These are phyloP conservation scores for Plusia festucae DNA, from an alignment of 2,888 invertebrate species.

Conservation along the genomic window DNA sequence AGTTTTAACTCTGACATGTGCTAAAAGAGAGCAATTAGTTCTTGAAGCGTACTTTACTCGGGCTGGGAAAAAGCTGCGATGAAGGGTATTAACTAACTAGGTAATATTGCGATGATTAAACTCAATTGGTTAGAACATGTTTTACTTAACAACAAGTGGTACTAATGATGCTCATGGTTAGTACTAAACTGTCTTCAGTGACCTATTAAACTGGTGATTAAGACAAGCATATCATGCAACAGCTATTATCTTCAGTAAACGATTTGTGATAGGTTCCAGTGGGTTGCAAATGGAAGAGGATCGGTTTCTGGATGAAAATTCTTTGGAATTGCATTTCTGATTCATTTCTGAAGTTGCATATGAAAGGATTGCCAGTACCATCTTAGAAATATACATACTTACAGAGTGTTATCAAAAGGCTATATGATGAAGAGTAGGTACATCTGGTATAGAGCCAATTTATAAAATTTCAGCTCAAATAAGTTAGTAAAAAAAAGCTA, in stretches of 20 bases:
- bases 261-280: background rate
- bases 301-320: background rate
- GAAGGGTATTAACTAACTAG: conserved; percentile 33
- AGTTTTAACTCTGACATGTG: background rate
- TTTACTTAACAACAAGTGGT: conserved; percentile 51
- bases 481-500: too few relatives aligned
- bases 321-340: background rate
- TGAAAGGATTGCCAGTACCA: background rate
- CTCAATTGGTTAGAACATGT: conserved; percentile 44
- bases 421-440: too few relatives aligned
- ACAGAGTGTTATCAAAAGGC: too few relatives aligned
- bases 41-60: conserved; percentile 15
- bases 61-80: conserved; percentile 35
- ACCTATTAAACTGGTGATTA: conserved; percentile 13
- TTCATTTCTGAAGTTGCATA: too few relatives aligned
- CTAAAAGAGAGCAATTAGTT: conserved; percentile 9
- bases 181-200: conserved; percentile 32
- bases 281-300: background rate
- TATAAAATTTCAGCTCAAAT: too few relatives aligned
- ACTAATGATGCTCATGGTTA: conserved; percentile 41
- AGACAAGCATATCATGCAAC: background rate
- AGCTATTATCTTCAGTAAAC: background rate
- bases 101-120: conserved; percentile 52
- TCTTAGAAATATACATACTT: too few relatives aligned
- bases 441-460: too few relatives aligned